Evolutionary conservation across 1,140 invertebrate species (phyloP).

Genomic region (Zaprionus tsacasi): DNA sequence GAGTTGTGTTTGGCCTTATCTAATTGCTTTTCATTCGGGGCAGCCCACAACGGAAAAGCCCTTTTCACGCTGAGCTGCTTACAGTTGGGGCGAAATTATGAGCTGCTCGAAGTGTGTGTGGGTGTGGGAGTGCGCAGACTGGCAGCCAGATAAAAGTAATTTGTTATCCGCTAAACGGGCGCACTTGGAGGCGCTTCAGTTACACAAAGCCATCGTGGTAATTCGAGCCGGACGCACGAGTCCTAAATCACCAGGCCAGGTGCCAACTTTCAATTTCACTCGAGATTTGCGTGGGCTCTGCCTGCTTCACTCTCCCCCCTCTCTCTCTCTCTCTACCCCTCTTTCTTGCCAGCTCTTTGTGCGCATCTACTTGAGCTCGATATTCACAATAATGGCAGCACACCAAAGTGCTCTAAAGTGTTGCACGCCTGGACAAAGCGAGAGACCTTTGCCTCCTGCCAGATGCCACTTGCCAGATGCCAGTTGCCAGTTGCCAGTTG

Average conservation of each 20-base stretch:
- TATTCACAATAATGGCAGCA: constrained; percentile 71
- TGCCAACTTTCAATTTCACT: constrained; percentile 29
- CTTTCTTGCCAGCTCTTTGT: constrained; percentile 5
- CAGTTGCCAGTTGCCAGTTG: neutral
- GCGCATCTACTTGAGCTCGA: constrained; percentile 49
- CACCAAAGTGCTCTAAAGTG: constrained; percentile 74
- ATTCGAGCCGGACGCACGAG: constrained; percentile 44
- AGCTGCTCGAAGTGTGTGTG: constrained; percentile 30
- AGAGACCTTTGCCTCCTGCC: constrained; percentile 53
- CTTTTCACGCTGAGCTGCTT: constrained; percentile 69
- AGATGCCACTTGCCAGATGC: neutral
- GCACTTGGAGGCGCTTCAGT: constrained; percentile 46
- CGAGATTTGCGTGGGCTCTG: constrained; percentile 30
- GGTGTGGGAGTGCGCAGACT: neutral
- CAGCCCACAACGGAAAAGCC: constrained; percentile 45
- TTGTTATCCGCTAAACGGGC: constrained; percentile 64
- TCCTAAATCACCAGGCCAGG: constrained; percentile 64
- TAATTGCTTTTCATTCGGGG: constrained; percentile 72
- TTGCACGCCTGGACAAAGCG: constrained; percentile 26
- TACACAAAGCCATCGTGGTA: constrained; percentile 61
- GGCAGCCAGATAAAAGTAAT: constrained; percentile 67
- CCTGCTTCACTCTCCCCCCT: neutral
- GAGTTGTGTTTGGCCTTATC: constrained; percentile 65
- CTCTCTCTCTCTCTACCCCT: neutral
- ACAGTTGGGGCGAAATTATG: constrained; percentile 58